Conservation (phyloP, 2,113 vertebrate species). For the Oxyruncus cristatus region DNA sequence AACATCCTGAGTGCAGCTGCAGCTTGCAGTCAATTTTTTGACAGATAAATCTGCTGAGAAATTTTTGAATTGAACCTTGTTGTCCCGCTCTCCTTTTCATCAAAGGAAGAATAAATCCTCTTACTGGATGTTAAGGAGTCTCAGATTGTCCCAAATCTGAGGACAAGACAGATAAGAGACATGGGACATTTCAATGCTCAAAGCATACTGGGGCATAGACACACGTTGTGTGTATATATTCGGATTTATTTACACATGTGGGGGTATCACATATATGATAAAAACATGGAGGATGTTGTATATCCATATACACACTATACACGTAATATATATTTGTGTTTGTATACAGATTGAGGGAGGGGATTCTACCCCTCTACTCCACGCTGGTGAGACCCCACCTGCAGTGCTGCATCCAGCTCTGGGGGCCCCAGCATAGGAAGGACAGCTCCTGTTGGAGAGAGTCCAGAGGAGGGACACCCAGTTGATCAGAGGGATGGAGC, state of each 20-base stretch:
- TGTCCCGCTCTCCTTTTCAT: neutral
- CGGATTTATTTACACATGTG: neutral
- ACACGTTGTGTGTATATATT: neutral
- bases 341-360: neutral
- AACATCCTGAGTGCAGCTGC: neutral
- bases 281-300: neutral
- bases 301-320: neutral
- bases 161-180: neutral
- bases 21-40: neutral
- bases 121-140: neutral
- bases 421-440: neutral
- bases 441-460: neutral
- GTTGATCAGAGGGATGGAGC: neutral
- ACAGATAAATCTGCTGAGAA: neutral
- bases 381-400: neutral
- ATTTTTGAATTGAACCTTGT: neutral
- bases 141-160: neutral
- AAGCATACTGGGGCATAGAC: neutral
- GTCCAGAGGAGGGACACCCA: neutral
- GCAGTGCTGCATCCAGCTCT: neutral
- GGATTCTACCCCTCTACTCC: neutral
- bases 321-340: too few relatives aligned
- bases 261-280: too few relatives aligned
- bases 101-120: neutral
- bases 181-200: neutral